These are phyloP conservation scores for Pimephales promelas DNA, from an alignment of 2,113 vertebrate genomes.

Conservation along the genomic window DNA sequence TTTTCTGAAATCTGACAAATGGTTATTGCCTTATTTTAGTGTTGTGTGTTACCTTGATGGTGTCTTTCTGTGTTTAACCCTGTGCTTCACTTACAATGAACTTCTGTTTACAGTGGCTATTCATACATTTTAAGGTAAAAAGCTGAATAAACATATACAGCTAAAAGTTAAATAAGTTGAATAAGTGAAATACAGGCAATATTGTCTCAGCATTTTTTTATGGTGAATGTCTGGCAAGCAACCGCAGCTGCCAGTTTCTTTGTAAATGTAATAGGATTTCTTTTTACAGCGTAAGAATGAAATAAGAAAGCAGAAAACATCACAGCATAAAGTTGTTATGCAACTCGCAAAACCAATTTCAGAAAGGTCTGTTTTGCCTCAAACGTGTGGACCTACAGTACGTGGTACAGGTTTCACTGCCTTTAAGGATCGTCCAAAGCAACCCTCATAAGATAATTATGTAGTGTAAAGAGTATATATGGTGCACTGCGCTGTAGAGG, in stretches of 20 bases:
- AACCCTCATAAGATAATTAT: constrained; percentile 13
- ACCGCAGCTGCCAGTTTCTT: background rate
- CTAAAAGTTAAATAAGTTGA: background rate
- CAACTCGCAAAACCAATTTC: background rate
- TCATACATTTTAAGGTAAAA: background rate
- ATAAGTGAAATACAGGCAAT: background rate
- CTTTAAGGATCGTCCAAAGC: background rate
- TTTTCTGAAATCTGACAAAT: too few species aligned
- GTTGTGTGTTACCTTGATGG: too few species aligned
- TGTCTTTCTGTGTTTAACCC: background rate
- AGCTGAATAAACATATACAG: background rate
- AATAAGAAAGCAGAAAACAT: background rate
- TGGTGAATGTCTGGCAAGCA: background rate
- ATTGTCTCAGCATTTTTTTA: background rate
- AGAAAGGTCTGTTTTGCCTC: too few species aligned
- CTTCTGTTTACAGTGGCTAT: background rate
- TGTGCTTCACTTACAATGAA: too few species aligned
- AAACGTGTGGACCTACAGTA: background rate
- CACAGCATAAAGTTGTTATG: background rate
- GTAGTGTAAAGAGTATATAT: background rate
- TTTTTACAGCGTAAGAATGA: background rate
- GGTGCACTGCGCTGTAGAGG: constrained; percentile 1
- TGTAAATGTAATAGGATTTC: background rate
- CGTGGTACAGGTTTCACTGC: background rate
- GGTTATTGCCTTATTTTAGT: too few species aligned